Base-by-base conservation (phyloP, 2,888 invertebrate species). In the Drosophila meridiana region DNA sequence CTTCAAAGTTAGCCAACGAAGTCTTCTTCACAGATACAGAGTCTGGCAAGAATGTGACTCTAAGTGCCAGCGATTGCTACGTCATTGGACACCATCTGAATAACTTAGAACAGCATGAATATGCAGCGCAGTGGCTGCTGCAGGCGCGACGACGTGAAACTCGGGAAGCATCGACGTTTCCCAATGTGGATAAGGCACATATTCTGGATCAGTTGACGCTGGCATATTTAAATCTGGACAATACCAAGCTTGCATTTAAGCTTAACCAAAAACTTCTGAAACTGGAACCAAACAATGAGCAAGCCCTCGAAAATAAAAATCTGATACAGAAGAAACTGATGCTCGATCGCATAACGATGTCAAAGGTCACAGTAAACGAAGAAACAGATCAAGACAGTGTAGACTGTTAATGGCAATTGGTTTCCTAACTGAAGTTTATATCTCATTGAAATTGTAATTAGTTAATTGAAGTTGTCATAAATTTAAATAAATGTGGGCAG, bases 1-100 rank as follows among this genome's bases (percentile, higher is more conserved):
- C 98, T 0, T 94, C 95, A 0, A 96, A 97, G 32, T 94, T 99
- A 78, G 97, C 97, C 5, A 93, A 95, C 56, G 99, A 98, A 4
- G 94, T 96, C 83, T 93, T 98, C 45, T 96, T 96, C 80, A 96
- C 94, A 95, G 20, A 95, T 95, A 84, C 96, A 96, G 89, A 96
- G 95, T 26, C 67, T 1, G 48, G 34, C 9, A 7, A 67, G 26
- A 78, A 80, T 52, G 40, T 58, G 4, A 61, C 67, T 0, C 42
- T 92, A 0, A 80, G 77, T 8, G 78, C 88, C 5, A 82, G 81
- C 58, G 91, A 92, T 42, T 90, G 91, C 47, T 83, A 63, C 7
- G 60, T 68, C 14, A 34, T 92, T 14, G 92, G 87, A 2, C 52
- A 55, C 4, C 56, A 60, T 57, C 69, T 90, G 0, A 78, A 76